Evolutionary conservation across 2,113 vertebrate species (phyloP).

Genomic region (Triplophysa rosa): DNA sequence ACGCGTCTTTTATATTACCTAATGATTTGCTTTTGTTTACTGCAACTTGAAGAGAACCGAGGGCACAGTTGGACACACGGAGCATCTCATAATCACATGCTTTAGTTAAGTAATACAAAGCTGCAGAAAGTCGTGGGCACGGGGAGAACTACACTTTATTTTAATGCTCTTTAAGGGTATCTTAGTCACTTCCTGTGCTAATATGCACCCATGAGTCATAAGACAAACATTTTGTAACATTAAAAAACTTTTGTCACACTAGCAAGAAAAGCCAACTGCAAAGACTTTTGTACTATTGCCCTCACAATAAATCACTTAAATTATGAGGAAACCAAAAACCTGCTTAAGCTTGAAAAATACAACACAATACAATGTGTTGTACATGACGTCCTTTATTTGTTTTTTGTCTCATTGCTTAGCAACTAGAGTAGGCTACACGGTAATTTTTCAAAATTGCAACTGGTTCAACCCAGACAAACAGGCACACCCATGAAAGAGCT

Average conservation of each 20-base stretch:
- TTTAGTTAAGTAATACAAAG: slow-evolving; percentile 15
- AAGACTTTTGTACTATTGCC: too few species aligned
- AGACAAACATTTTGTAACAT: not conserved
- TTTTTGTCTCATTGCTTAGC: too few species aligned
- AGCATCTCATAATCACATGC: slow-evolving; percentile 17
- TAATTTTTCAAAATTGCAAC: not conserved
- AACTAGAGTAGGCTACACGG: not conserved
- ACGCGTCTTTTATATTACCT: not conserved
- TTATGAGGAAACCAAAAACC: not conserved
- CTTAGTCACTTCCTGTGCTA: not conserved
- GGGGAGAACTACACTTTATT: slow-evolving; percentile 35
- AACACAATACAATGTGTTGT: not conserved
- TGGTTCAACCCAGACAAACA: slow-evolving; percentile 1
- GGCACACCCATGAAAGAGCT: slow-evolving; percentile 39
- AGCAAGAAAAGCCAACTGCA: not conserved
- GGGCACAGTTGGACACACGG: not conserved
- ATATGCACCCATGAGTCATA: not conserved
- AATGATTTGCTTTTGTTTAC: not conserved
- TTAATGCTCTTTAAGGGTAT: not conserved
- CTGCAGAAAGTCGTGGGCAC: slow-evolving; percentile 31
- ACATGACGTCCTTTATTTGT: not conserved
- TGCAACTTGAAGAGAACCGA: not conserved
- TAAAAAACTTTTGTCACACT: not conserved
- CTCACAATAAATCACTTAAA: not conserved
- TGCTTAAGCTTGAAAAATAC: not conserved